Evolutionary conservation across 2,797 vertebrate species (phyloP).

Genomic region (Synanceia verrucosa): DNA sequence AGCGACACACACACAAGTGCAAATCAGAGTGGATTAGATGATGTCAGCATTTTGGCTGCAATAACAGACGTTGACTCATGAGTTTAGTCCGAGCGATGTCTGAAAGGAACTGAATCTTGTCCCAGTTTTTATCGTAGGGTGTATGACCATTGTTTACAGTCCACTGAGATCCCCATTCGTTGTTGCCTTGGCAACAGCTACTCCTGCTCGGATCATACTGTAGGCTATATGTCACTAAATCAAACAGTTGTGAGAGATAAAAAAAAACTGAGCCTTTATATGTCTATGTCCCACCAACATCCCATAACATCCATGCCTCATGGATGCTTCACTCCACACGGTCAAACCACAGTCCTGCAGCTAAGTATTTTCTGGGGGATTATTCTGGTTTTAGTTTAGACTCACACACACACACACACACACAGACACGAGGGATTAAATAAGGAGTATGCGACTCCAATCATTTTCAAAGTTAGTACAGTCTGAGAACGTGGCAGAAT

Average conservation of each 20-base stretch:
- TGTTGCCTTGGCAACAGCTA: background rate
- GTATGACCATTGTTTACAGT: background rate
- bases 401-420: constrained; percentile 21
- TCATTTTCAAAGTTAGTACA: constrained; percentile 50
- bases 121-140: background rate
- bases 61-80: background rate
- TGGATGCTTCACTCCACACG: constrained; percentile 35
- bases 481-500: constrained; percentile 48
- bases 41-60: constrained; percentile 3
- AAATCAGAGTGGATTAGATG: constrained; percentile 11
- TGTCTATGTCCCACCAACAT: constrained; percentile 13
- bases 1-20: constrained; percentile 22
- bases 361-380: constrained; percentile 38
- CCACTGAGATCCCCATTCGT: background rate
- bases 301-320: constrained; percentile 24
- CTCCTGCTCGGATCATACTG: background rate
- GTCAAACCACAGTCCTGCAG: constrained; percentile 35
- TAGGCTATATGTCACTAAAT: background rate
- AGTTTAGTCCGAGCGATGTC: background rate
- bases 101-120: background rate
- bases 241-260: background rate
- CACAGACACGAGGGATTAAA: constrained; percentile 55
- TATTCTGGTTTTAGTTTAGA: constrained; percentile 40
- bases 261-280: constrained; percentile 13
- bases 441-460: constrained; percentile 50